These are phyloP conservation scores for Drosophila fulvimacula DNA, from an alignment of 2,888 invertebrate genomes.

Conservation along the genomic window DNA sequence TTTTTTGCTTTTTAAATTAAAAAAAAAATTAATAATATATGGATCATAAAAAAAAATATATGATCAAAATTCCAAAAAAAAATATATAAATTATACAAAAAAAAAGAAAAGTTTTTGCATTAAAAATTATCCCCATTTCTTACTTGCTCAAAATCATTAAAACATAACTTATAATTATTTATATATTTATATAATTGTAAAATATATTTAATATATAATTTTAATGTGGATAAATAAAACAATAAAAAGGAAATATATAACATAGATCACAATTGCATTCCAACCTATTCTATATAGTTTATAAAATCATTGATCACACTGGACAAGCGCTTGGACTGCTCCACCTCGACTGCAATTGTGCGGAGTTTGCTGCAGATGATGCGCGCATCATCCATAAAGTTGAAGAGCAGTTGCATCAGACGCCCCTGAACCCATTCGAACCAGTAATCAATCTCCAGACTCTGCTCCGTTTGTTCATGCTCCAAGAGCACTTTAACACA, in stretches of 20 bases:
- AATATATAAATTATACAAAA: too few relatives aligned
- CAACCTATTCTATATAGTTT: slow-evolving; percentile 16
- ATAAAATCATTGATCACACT: slow-evolving; percentile 37
- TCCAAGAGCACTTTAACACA: slow-evolving; percentile 12
- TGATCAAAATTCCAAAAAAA: too few relatives aligned
- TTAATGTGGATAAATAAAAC: too few relatives aligned
- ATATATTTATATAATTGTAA: not conserved
- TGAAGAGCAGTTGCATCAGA: slow-evolving; percentile 45
- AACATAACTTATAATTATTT: too few relatives aligned
- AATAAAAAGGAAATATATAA: too few relatives aligned
- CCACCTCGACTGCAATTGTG: slow-evolving; percentile 15
- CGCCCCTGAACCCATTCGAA: slow-evolving; percentile 54
- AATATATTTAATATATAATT: not conserved
- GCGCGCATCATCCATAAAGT: slow-evolving; percentile 28
- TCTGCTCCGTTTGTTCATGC: slow-evolving; percentile 13
- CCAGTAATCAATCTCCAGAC: slow-evolving; percentile 44
- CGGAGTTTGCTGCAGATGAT: slow-evolving; percentile 25
- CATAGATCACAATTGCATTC: not conserved
- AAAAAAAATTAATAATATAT: too few relatives aligned
- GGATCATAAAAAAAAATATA: too few relatives aligned
- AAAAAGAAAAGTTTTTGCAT: too few relatives aligned
- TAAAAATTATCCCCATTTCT: too few relatives aligned
- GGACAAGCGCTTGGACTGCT: slow-evolving; percentile 8
- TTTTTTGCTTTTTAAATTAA: too few relatives aligned
- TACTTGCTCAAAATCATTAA: too few relatives aligned